Conservation (phyloP, 2,113 vertebrate genomes). For the Vimba vimba region DNA sequence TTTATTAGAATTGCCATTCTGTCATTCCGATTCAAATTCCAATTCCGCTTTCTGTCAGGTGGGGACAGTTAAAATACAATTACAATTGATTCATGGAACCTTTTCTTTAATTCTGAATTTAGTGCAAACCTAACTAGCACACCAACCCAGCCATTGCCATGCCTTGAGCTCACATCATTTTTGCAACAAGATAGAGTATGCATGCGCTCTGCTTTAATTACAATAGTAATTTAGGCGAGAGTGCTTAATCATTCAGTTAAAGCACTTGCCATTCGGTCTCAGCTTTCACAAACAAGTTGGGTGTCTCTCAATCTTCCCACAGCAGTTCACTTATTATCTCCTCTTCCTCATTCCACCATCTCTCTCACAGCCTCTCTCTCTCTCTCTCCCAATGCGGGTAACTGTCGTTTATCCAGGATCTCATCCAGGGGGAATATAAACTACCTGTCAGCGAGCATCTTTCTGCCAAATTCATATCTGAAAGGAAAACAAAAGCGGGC, state of each 20-base stretch:
- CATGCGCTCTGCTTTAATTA: slow-evolving; percentile 41
- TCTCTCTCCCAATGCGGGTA: slow-evolving; percentile 54
- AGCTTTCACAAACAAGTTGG: slow-evolving; percentile 33
- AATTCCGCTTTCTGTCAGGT: neutral
- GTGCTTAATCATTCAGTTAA: slow-evolving; percentile 49
- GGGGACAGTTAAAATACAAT: neutral
- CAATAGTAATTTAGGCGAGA: slow-evolving; percentile 43
- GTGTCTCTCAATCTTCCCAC: slow-evolving; percentile 43
- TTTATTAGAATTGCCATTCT: neutral
- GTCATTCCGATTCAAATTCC: neutral
- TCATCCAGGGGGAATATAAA: slow-evolving; percentile 74
- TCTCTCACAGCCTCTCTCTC: neutral
- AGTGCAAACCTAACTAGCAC: neutral
- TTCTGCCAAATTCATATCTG: slow-evolving; percentile 78
- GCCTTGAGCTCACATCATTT: slow-evolving; percentile 19
- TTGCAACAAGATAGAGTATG: slow-evolving; percentile 17
- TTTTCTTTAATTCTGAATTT: neutral
- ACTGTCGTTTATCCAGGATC: slow-evolving; percentile 72
- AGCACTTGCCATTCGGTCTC: slow-evolving; percentile 40
- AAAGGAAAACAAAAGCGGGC: slow-evolving; percentile 76
- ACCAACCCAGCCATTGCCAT: slow-evolving; percentile 10
- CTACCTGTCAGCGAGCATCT: slow-evolving; percentile 74
- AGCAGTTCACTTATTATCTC: slow-evolving; percentile 43
- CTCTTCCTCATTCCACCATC: slow-evolving; percentile 20
- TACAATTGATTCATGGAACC: neutral